Percentiles rank a stretch among this genome's conserved stretches.
These are phyloP conservation scores for Aleiodes sp. DNA, from an alignment of 1,140 invertebrate species.

Conservation along the genomic window DNA sequence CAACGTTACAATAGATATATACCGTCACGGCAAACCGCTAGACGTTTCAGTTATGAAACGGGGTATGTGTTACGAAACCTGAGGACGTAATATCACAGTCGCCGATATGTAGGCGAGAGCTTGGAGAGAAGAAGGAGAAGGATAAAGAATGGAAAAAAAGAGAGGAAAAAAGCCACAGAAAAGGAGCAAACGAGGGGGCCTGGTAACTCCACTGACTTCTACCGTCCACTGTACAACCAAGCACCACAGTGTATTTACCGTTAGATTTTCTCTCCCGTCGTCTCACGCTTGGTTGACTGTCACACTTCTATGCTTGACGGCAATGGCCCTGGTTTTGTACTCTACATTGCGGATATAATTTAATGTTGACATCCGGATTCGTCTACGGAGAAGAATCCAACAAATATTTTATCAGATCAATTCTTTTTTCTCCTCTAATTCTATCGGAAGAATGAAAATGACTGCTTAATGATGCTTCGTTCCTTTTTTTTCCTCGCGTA, in stretches of 20 bases:
- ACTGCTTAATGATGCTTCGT: no score
- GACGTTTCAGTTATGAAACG: conserved; percentile 56
- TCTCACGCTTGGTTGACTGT: conserved; percentile 37
- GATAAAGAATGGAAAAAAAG: neutral
- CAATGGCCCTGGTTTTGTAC: conserved; percentile 37
- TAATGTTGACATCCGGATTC: conserved; percentile 26
- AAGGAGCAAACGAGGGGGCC: neutral
- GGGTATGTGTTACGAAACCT: conserved; percentile 54
- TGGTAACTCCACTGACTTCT: conserved; percentile 11
- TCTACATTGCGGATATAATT: conserved; percentile 28
- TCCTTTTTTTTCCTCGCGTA: no score
- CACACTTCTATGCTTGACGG: conserved; percentile 40
- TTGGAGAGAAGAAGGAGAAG: neutral
- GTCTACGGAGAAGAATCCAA: neutral
- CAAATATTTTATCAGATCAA: neutral
- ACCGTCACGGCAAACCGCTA: conserved; percentile 46
- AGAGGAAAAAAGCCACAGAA: neutral
- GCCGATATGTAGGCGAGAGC: conserved; percentile 22
- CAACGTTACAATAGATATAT: conserved; percentile 2
- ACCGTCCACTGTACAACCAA: conserved; percentile 2
- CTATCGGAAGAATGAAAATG: no score
- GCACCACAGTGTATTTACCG: conserved; percentile 43
- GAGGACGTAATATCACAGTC: conserved; percentile 55
- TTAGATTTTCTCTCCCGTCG: conserved; percentile 57
- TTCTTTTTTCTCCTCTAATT: no score